A percentile compares a stretch with the other conserved stretches of the same genome.
These are phyloP conservation scores for Anhinga rufa DNA, from an alignment of 2,113 vertebrate genomes.

Conservation along the genomic window DNA sequence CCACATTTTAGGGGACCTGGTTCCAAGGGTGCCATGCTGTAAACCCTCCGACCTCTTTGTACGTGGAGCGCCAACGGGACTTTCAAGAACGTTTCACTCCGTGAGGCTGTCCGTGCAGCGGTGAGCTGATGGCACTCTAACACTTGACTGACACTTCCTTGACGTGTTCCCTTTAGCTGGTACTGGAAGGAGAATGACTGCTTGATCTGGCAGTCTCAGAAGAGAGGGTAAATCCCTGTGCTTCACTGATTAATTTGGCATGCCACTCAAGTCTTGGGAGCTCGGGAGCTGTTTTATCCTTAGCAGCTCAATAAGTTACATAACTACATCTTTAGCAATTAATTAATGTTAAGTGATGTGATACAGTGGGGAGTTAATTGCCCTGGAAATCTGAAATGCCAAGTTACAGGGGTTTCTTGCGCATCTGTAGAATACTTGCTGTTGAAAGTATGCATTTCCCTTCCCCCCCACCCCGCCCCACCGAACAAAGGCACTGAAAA, in stretches of 20 bases:
- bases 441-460: neutral
- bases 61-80: fast-evolving
- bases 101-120: neutral
- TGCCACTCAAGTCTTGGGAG: conserved; percentile 14
- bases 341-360: conserved; percentile 55
- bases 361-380: conserved; percentile 56
- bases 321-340: conserved; percentile 58
- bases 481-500: neutral
- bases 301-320: conserved; percentile 28
- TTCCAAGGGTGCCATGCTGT: neutral
- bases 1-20: neutral
- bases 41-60: neutral
- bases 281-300: conserved; percentile 9
- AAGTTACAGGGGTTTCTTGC: neutral
- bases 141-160: neutral
- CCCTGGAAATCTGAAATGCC: conserved; percentile 39
- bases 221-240: conserved; percentile 23
- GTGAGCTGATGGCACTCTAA: neutral
- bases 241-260: neutral
- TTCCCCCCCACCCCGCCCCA: too few species aligned
- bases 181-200: neutral
- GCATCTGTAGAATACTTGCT: neutral
- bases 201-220: conserved; percentile 10
- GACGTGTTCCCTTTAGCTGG: neutral
- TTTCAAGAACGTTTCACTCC: neutral